Percentiles rank a stretch among this genome's conserved stretches.
Conservation (phyloP, 64 coral and sea anemone genomes). For the Montipora cactus region DNA sequence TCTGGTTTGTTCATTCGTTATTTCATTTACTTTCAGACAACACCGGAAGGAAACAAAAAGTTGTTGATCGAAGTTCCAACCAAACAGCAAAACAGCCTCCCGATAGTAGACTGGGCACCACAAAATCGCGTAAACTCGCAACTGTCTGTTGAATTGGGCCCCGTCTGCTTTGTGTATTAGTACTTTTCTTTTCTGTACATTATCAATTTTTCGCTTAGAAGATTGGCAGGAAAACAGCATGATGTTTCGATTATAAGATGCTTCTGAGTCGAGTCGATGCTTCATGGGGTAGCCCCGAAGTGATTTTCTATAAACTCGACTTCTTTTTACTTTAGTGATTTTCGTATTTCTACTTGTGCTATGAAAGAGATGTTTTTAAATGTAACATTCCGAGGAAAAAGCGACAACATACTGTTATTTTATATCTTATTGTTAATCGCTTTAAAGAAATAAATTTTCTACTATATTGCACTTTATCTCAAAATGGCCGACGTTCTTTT, state of each 20-base stretch:
- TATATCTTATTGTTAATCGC: not conserved
- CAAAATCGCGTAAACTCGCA: conserved; percentile 28
- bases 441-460: not conserved
- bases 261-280: not conserved
- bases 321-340: not conserved
- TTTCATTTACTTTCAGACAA: not conserved
- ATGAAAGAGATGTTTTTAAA: not conserved
- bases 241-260: not conserved
- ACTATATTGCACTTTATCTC: not conserved
- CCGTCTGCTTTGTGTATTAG: conserved; percentile 75
- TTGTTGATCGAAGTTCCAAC: conserved; percentile 45
- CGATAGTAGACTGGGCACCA: conserved; percentile 68
- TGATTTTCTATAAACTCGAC: not conserved
- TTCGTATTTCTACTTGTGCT: not conserved
- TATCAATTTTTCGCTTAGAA: conserved; percentile 20
- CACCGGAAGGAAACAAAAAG: conserved; percentile 46
- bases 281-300: not conserved
- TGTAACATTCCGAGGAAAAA: not conserved
- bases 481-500: no score
- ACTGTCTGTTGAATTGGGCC: conserved; percentile 70
- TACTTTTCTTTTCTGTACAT: not conserved
- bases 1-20: not conserved
- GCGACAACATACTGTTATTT: not conserved
- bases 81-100: conserved; percentile 42
- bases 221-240: not conserved